Conservation (phyloP, 2,888 invertebrate genomes). For the Scaptomyza reducta region DNA sequence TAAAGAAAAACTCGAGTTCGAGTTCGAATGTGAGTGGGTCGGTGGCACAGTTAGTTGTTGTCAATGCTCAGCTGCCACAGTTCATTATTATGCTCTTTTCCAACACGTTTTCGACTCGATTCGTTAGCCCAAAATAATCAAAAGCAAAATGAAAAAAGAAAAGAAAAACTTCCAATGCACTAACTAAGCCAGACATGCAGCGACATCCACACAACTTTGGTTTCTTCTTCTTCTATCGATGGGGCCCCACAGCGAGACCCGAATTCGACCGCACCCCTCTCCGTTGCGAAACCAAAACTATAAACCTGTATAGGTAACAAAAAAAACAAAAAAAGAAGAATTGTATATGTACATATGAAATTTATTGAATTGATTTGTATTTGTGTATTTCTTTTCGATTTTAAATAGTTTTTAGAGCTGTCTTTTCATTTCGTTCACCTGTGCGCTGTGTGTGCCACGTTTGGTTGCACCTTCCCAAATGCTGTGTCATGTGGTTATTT, state of each 20-base stretch:
- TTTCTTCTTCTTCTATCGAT: slow-evolving; percentile 1
- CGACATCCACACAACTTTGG: slow-evolving; percentile 10
- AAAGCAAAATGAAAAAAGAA: background rate
- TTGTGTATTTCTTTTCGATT: slow-evolving; percentile 56
- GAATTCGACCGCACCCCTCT: slow-evolving; percentile 5
- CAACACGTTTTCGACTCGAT: slow-evolving; percentile 68
- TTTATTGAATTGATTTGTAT: slow-evolving; percentile 74
- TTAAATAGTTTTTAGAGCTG: slow-evolving; percentile 29
- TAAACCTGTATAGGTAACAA: slow-evolving; percentile 56
- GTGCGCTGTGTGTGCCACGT: slow-evolving; percentile 11
- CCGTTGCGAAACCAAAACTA: slow-evolving; percentile 2
- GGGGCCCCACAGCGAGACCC: slow-evolving; percentile 49
- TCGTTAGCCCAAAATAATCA: slow-evolving; percentile 46
- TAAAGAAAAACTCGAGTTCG: slow-evolving; percentile 47
- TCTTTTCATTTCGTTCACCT: slow-evolving; percentile 34
- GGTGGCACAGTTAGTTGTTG: slow-evolving; percentile 25
- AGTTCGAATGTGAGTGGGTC: slow-evolving; percentile 19
- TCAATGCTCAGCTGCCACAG: slow-evolving; percentile 25
- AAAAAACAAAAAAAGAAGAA: slow-evolving; percentile 41
- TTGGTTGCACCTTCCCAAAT: slow-evolving; percentile 45
- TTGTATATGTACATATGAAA: slow-evolving; percentile 15
- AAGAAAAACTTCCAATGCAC: slow-evolving; percentile 40
- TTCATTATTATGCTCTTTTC: slow-evolving; percentile 72
- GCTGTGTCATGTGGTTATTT: slow-evolving; percentile 64
- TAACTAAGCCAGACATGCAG: slow-evolving; percentile 45